Evolutionary conservation across 1,140 invertebrate species (phyloP), one percentile per base, ranked within the genome.

Genomic region (Anagrus nilaparvatae): DNA sequence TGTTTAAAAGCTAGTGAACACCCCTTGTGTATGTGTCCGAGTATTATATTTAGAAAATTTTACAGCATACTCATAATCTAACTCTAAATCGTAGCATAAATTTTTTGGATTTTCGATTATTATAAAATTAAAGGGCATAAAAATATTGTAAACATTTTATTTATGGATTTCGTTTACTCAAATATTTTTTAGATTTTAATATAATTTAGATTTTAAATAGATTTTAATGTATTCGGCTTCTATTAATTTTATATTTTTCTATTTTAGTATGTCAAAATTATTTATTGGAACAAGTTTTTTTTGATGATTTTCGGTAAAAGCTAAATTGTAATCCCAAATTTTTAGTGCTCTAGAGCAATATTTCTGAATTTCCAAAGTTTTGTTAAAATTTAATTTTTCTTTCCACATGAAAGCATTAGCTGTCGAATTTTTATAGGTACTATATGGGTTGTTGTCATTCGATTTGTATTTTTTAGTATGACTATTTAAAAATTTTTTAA

Each of bases 401-500:
- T 25, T 25, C 24, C 24, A 25, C 12, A 7, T 5, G 12, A 25
- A 25, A 12, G 6, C 12, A 5, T 7, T 12, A 7, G 24, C 24
- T 5, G 6, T 25, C 6, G 24, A 25, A 12, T 25, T 25, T 25
- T 12, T 5, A 25, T 7, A 25, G 5, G 24, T 25, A 25, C 24
- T 25, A 12, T 44, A 47, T n/a, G n/a, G n/a, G n/a, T 16, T 19
- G 35, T 46, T 41, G 20, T 30, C 13, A 14, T 16, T 30, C 6
- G 36, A 44, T 21, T 5, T 75, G 50, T 89, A 77, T 27, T 74
- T 70, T 55, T 80, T 84, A 2, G 86, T 89, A 56, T 91, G 87
- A 3, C 81, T 80, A 48, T 85, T 78, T 13, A 91, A 64, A 63
- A 87, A 90, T 37, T 75, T 69, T 43, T 77, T 73, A 0, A 90